Percentiles rank a stretch among this genome's conserved stretches.
Evolutionary conservation across 23 tunicate species (phyloP).

Genomic region (Trididemnum clinides): DNA sequence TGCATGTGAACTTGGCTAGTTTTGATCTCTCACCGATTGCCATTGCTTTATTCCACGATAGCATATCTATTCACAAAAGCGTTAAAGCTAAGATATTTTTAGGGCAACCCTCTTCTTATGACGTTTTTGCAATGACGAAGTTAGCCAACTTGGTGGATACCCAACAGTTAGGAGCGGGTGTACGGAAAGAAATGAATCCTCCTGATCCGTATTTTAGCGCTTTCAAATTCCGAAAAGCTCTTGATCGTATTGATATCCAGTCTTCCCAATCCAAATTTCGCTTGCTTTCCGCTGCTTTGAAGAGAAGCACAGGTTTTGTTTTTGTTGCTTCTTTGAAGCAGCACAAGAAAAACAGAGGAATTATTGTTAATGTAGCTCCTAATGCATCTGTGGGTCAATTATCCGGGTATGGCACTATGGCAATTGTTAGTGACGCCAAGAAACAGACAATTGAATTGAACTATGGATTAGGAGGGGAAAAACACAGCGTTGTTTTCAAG

Average conservation of each 20-base stretch:
- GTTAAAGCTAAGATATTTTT: no score
- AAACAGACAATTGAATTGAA: constrained; percentile 13
- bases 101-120: constrained; percentile 18
- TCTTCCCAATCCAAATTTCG: constrained; percentile 27
- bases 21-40: no score
- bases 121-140: constrained; percentile 53
- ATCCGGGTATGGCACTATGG: constrained; percentile 3
- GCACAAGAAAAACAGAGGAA: constrained; percentile 40
- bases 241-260: neutral
- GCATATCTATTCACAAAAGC: no score
- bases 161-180: neutral
- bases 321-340: constrained; percentile 56
- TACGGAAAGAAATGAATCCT: constrained; percentile 18
- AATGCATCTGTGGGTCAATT: neutral
- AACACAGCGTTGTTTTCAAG: neutral
- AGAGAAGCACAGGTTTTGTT: constrained; percentile 3
- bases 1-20: no score
- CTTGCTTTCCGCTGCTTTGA: constrained; percentile 33
- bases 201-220: constrained; percentile 50
- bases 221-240: constrained; percentile 43
- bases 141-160: neutral
- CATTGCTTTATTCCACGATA: no score
- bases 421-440: constrained; percentile 39
- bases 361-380: constrained; percentile 34
- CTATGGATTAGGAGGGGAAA: constrained; percentile 4